These are phyloP conservation scores for Lepilemur septentrionalis DNA, from an alignment of 2,797 vertebrate species.

Conservation along the genomic window DNA sequence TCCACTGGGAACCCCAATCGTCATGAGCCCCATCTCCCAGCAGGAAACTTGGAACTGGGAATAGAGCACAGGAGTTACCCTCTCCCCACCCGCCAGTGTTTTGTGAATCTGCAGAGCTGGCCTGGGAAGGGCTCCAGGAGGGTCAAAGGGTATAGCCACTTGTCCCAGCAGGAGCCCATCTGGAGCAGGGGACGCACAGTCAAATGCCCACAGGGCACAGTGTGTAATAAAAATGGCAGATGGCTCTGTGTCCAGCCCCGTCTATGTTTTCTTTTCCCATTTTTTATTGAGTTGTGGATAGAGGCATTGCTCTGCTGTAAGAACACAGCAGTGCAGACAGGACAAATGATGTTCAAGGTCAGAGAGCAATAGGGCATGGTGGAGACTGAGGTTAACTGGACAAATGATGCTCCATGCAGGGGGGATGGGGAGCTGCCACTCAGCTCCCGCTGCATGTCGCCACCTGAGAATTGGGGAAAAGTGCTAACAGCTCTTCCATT, in stretches of 20 bases:
- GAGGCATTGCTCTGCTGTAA: background rate
- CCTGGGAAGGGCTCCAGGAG: background rate
- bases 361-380: background rate
- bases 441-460: background rate
- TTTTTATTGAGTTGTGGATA: background rate
- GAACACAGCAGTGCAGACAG: background rate
- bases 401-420: fast-evolving
- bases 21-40: background rate
- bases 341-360: background rate
- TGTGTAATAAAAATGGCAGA: background rate
- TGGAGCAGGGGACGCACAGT: background rate
- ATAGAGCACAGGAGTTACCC: background rate
- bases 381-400: background rate
- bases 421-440: background rate
- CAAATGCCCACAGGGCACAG: background rate
- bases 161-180: background rate
- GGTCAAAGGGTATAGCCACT: background rate
- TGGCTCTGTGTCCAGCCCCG: background rate
- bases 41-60: background rate
- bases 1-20: background rate
- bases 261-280: background rate
- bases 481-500: background rate
- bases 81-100: background rate
- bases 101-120: background rate
- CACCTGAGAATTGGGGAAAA: background rate